A percentile compares a stretch with the other conserved stretches of the same genome.
These are phyloP conservation scores for Climacteris rufus DNA, from an alignment of 2,113 vertebrate species.

Conservation along the genomic window DNA sequence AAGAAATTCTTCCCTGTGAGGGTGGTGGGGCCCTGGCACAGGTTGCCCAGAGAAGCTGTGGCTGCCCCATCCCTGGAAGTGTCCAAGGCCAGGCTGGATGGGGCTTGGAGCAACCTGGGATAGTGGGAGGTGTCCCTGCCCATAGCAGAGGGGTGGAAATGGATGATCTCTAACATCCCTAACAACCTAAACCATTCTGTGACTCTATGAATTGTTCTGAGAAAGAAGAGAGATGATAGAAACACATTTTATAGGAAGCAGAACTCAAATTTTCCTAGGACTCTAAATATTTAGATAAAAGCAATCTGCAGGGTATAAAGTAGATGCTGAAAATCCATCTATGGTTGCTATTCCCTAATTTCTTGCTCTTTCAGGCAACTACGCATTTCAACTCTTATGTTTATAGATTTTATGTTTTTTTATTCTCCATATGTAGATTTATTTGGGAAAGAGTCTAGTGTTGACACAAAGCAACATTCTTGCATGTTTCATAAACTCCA, in stretches of 20 bases:
- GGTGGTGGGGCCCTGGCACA: not conserved
- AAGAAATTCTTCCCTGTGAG: not conserved
- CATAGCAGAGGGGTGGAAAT: not conserved
- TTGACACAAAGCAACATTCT: not conserved
- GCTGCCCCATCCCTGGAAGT: not conserved
- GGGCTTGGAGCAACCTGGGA: accelerated
- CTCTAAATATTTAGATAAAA: not conserved
- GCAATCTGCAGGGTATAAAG: not conserved
- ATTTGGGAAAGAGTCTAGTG: not conserved
- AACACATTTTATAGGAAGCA: not conserved
- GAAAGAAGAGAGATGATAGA: not conserved
- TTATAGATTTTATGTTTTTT: not conserved
- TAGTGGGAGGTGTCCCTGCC: not conserved
- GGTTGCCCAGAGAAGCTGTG: not conserved
- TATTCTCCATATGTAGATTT: not conserved
- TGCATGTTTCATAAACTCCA: not conserved
- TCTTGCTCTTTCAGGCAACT: not conserved
- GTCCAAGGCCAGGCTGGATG: accelerated
- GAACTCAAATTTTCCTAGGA: not conserved
- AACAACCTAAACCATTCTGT: not conserved
- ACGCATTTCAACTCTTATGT: not conserved
- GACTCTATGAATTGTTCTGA: not conserved
- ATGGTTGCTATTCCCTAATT: not conserved
- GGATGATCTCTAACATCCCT: not conserved
- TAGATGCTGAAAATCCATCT: not conserved